A percentile compares a stretch with the other conserved stretches of the same genome.
These are phyloP conservation scores for Aurelia coerulea DNA, from an alignment of 30 jellyfish, hydroid and myxozoan species.

Conservation along the genomic window DNA sequence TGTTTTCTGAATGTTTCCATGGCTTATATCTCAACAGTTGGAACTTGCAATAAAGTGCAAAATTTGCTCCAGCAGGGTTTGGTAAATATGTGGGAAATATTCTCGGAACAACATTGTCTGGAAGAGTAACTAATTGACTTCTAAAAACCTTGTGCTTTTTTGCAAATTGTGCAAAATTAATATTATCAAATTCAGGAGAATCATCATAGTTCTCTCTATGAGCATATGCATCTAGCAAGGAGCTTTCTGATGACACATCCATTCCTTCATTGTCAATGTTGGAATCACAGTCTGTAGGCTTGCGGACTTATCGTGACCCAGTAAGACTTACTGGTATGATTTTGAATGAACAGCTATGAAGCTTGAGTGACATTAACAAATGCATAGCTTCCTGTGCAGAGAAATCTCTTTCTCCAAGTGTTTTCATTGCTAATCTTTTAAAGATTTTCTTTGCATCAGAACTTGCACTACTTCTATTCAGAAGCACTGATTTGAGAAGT, in stretches of 20 bases:
- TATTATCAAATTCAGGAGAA: background rate
- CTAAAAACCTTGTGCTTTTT: background rate
- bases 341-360: too few relatives aligned
- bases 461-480: too few relatives aligned
- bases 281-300: too few relatives aligned
- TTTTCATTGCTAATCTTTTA: background rate
- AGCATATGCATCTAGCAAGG: background rate
- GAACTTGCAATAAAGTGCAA: too few relatives aligned
- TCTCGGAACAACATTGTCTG: background rate
- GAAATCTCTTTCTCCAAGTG: constrained; percentile 17
- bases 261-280: background rate
- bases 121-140: background rate
- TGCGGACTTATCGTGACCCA: too few relatives aligned
- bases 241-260: background rate
- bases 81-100: background rate
- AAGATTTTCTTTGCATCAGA: constrained; percentile 1
- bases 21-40: too few relatives aligned
- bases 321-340: too few relatives aligned
- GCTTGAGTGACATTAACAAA: too few relatives aligned
- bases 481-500: too few relatives aligned
- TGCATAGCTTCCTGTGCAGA: constrained; percentile 34
- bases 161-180: background rate
- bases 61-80: too few relatives aligned
- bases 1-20: too few relatives aligned
- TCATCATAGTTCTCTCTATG: background rate